Base-by-base conservation (phyloP, 2,888 invertebrate genomes). In the Zaprionus lineosus region DNA sequence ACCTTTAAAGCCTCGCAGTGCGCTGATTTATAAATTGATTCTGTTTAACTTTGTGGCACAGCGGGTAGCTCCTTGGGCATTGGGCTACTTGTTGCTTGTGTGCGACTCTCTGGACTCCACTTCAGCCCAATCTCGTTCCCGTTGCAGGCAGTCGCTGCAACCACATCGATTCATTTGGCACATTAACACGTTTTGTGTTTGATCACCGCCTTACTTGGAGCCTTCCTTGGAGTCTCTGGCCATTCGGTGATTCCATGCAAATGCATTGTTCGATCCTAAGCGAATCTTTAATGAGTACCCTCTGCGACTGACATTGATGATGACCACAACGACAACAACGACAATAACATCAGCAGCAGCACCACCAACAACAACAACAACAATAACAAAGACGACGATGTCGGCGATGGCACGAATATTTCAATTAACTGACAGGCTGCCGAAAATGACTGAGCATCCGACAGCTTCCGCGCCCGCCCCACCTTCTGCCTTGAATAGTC, bases 1-100 rank as follows among this genome's bases (percentile, higher is more conserved):
- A 88, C 88, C 87, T 84, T 87, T 87, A 84, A 82, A 83, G 86
- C 83, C 64, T 72, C 74, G 39, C 78, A 74, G 67, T 50, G 75
- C 68, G 84, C 87, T 87, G 87, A 87, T 87, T 87, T 87, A 87
- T 88, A 88, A 87, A 88, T 87, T 88, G 87, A 88, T 87, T 86
- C 79, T 86, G 85, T 82, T 84, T 86, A 87, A 87, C 72, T 86
- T 76, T 65, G 82, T 78, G 79, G 82, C 87, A 87, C 87, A 87
- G 87, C 87, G 87, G 84, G 86, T 72, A 74, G 72, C 67, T 58
- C 50, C 68, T 55, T 55, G 37, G 51, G 74, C n/a, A n/a, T n/a
- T n/a, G 37, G 51, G 74, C 78, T 64, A 59, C 75, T 75, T 71
- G 61, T 47, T n/a, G 36, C 19, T 34, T 29, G 51, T 43, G 26